A percentile compares a stretch with the other conserved stretches of the same genome.
These are phyloP conservation scores for Melanophora roralis DNA, from an alignment of 2,888 invertebrate genomes.

Conservation along the genomic window DNA sequence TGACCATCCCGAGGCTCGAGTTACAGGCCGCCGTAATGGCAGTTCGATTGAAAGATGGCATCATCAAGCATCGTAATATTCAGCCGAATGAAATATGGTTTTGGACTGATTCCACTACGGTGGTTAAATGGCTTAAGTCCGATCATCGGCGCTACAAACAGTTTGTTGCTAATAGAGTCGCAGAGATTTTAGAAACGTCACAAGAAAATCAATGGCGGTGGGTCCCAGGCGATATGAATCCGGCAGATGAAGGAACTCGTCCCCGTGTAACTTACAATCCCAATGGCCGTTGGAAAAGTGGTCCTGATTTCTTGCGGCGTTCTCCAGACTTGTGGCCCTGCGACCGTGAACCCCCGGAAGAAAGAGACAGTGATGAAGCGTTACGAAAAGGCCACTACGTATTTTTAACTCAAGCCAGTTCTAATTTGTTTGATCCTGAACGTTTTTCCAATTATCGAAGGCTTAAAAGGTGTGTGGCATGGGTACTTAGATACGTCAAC, in stretches of 20 bases:
- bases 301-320: too few relatives aligned
- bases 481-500: too few relatives aligned
- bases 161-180: conserved; percentile 22
- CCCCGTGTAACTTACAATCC: too few relatives aligned
- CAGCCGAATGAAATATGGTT: neutral
- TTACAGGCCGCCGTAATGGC: neutral
- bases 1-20: conserved; percentile 1
- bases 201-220: conserved; percentile 47
- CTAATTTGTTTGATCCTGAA: too few relatives aligned
- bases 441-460: too few relatives aligned
- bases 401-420: too few relatives aligned
- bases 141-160: conserved; percentile 25
- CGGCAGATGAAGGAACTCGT: neutral
- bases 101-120: conserved; percentile 30
- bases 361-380: too few relatives aligned
- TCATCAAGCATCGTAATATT: neutral
- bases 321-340: too few relatives aligned
- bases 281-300: too few relatives aligned
- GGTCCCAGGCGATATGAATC: conserved; percentile 58
- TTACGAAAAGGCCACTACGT: too few relatives aligned
- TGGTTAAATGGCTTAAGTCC: conserved; percentile 29
- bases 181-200: conserved; percentile 53
- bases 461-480: too few relatives aligned
- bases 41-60: neutral
- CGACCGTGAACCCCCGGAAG: too few relatives aligned